Evolutionary conservation across 1,140 invertebrate species (phyloP).

Genomic region (Archegozetes longisetosus): DNA sequence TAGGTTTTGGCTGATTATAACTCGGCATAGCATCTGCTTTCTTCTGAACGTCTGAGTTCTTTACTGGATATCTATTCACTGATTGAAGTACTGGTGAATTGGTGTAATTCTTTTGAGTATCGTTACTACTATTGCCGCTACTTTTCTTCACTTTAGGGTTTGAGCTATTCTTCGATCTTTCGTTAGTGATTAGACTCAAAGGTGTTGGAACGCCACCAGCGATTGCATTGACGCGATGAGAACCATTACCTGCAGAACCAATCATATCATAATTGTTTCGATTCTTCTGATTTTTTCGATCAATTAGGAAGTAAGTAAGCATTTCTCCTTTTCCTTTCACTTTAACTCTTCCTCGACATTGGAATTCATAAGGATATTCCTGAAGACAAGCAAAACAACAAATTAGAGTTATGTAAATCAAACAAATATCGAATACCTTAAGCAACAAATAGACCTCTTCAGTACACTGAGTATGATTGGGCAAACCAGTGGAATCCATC

Average conservation of each 20-base stretch:
- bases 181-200: too few species aligned
- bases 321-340: slow-evolving; percentile 87
- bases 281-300: slow-evolving; percentile 24
- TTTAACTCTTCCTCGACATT: slow-evolving; percentile 68
- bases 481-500: slow-evolving; percentile 69
- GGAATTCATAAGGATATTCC: slow-evolving; percentile 51
- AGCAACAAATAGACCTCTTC: slow-evolving; percentile 60
- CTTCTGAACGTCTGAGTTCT: not conserved
- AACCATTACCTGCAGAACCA: not conserved
- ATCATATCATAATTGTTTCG: slow-evolving; percentile 20
- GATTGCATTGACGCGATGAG: too few species aligned
- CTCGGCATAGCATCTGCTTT: not conserved
- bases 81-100: not conserved
- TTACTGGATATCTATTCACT: not conserved
- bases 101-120: not conserved
- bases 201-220: too few species aligned
- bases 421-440: slow-evolving; percentile 28
- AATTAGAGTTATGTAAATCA: not conserved
- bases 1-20: slow-evolving; percentile 22
- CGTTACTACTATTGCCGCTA: not conserved
- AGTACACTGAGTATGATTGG: slow-evolving; percentile 65
- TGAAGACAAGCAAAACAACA: not conserved
- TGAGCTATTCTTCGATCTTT: not conserved
- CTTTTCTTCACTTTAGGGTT: not conserved
- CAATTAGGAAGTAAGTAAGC: slow-evolving; percentile 73